Percentiles rank a stretch among this genome's conserved stretches.
phyloP scores from a whole-genome alignment of 2,888 invertebrate genomes.

The Pseudococcus viburni region DNA sequence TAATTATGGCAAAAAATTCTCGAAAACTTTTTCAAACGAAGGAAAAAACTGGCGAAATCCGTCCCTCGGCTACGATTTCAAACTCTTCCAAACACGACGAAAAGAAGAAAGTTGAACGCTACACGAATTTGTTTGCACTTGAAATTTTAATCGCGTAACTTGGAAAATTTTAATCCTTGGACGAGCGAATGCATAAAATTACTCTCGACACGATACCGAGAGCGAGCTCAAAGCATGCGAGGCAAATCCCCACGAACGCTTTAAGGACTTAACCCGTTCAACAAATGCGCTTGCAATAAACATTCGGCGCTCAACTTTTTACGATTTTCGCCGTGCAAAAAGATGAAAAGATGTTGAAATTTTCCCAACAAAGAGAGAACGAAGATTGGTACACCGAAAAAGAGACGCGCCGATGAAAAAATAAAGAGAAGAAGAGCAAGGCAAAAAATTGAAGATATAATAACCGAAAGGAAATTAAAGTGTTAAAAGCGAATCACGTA shows the following conservation, averaged over 20 bases:
- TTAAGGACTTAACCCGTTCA: constrained; percentile 43
- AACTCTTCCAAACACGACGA: not conserved
- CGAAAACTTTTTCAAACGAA: no score
- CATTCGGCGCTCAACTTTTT: constrained; percentile 40
- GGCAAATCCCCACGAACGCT: constrained; percentile 18
- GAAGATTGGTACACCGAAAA: not conserved
- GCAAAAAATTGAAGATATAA: constrained; percentile 38
- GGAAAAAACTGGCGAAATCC: no score
- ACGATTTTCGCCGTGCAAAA: constrained; percentile 23
- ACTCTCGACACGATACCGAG: not conserved
- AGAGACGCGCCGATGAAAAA: not conserved
- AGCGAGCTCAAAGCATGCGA: not conserved
- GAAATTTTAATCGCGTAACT: constrained; percentile 25
- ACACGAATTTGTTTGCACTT: constrained; percentile 7
- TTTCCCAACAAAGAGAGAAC: constrained; percentile 11
- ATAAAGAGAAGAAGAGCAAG: not conserved
- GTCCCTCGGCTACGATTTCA: not conserved
- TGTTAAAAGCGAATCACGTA: constrained; percentile 55
- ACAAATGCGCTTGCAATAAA: constrained; percentile 36
- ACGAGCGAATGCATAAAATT: constrained; percentile 35
- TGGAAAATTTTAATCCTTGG: not conserved
- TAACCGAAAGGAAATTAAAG: constrained; percentile 55
- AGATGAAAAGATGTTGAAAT: constrained; percentile 37
- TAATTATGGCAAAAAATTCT: no score
- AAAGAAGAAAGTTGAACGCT: not conserved